Evolutionary conservation across 1,140 invertebrate genomes (phyloP).

Genomic region (Drosophila miranda): DNA sequence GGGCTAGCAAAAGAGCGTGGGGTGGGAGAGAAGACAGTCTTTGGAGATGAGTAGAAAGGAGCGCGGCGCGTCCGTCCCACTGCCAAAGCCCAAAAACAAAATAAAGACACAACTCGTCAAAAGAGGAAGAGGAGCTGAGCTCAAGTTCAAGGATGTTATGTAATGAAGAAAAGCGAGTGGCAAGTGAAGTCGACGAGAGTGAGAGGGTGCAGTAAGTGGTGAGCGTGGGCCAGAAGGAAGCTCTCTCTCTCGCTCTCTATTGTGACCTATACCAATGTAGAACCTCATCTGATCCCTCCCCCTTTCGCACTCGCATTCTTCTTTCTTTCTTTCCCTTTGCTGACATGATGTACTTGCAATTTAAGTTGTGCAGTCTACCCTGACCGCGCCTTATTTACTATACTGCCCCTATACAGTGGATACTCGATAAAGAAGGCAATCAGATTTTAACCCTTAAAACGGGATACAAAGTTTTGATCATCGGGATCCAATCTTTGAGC

Average conservation of each 20-base stretch:
- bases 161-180: conserved; percentile 54
- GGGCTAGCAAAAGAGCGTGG: conserved; percentile 17
- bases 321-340: conserved; percentile 11
- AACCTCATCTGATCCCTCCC: too few relatives aligned
- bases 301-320: neutral
- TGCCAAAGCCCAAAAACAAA: conserved; percentile 19
- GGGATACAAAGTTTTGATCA: too few relatives aligned
- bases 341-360: conserved; percentile 38
- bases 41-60: conserved; percentile 14
- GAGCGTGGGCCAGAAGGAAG: conserved; percentile 24
- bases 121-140: conserved; percentile 58
- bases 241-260: conserved; percentile 25
- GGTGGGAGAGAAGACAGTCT: conserved; percentile 14
- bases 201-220: conserved; percentile 30
- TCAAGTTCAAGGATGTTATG: conserved; percentile 82
- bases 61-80: conserved; percentile 30
- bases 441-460: too few relatives aligned
- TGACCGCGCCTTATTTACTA: conserved; percentile 64
- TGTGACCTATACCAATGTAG: neutral
- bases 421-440: neutral
- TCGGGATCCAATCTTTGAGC: too few relatives aligned
- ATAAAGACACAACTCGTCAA: conserved; percentile 1
- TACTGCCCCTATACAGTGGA: conserved; percentile 39
- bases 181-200: conserved; percentile 4
- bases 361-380: conserved; percentile 69